Base-by-base conservation (phyloP, 2,888 invertebrate species). In the Pegoplata infirma region DNA sequence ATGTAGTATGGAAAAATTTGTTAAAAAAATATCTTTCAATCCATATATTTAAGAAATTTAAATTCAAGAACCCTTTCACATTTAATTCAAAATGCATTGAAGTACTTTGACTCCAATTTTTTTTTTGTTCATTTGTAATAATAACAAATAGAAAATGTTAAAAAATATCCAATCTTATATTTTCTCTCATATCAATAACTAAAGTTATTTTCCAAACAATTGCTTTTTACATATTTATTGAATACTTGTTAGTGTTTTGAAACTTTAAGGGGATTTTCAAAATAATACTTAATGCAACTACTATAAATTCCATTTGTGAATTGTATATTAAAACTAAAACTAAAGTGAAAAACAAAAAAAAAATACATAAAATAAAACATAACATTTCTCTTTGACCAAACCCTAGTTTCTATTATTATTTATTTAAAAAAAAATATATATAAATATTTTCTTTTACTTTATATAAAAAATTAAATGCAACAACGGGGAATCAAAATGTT, bases 261-360 rank as follows among this genome's bases (percentile, higher is more conserved):
- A 44, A 55, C 25, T 47, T 46, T 17, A 63, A 44, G 71, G 71
- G 63, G 44, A 21, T 64, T 25, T 55, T 53, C n/a, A 21, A 63
- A 63, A 51, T 32, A 51, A n/a, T n/a, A n/a, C n/a, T n/a, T 63
- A 63, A 63, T 63, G 36, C 32, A 23, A 49, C 19, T 28, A 7
- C n/a, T 47, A 51, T 63, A 63, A 63, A 63, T 63, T 63, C 63
- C 49, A 63, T 63, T 63, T 49, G 28, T 32, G 49, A 63, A 61
- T 28, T 40, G 12, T 10, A 32, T 17, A 32, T 32, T 40, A 17
- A 6, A n/a, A 16, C n/a, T 2, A 49, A 25, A 51, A 12, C 19
- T n/a, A 25, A 51, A 19, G 23, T 23, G 5, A 51, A 51, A 40
- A 56, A 40, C 16, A 40, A n/a, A 40, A 40, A 40, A 40, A 17